These are phyloP conservation scores for Enteromius thamalakanensis DNA, from an alignment of 2,797 vertebrate species.

Conservation along the genomic window DNA sequence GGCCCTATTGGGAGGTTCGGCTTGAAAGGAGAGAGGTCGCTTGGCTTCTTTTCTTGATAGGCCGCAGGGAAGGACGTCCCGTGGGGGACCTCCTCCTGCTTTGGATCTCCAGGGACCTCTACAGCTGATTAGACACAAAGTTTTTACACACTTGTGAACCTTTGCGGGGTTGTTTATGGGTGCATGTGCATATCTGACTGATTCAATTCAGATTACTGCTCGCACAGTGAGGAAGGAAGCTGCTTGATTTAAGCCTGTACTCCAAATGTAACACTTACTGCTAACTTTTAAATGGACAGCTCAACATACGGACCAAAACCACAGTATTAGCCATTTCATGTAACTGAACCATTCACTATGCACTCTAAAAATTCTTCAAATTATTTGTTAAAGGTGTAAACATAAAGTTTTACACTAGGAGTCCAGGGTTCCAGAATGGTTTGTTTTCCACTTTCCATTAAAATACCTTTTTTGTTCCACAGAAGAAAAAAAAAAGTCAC, in stretches of 20 bases:
- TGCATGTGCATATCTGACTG: neutral
- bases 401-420: neutral
- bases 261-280: neutral
- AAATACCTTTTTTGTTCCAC: neutral
- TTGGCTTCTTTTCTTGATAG: slow-evolving; percentile 3
- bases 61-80: neutral
- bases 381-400: neutral
- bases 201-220: neutral
- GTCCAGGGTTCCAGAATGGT: neutral
- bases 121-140: slow-evolving; percentile 8
- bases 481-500: neutral
- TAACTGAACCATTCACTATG: neutral
- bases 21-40: neutral
- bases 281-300: neutral
- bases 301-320: neutral
- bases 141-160: neutral
- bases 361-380: neutral
- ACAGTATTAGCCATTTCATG: neutral
- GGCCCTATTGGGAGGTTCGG: slow-evolving; percentile 22
- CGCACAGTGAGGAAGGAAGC: neutral
- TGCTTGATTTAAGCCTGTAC: neutral
- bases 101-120: neutral
- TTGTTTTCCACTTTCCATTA: too few relatives aligned
- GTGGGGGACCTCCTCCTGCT: neutral
- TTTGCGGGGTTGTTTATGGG: neutral